Evolutionary conservation across 2,888 invertebrate species (phyloP).

Genomic region (Cordilura impudica): DNA sequence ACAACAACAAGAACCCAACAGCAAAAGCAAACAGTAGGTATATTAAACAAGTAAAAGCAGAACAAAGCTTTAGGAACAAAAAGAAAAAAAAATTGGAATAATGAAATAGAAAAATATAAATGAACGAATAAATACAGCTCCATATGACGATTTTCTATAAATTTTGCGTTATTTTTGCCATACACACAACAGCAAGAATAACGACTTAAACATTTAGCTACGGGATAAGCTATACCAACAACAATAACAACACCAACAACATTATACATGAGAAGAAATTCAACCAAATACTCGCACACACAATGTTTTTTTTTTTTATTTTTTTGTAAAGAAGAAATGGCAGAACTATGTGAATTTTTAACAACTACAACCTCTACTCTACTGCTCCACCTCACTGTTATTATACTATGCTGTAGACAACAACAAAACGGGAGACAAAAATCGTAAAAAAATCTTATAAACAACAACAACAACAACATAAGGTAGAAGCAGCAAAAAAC

Average conservation of each 20-base stretch:
- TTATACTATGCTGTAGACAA: constrained; percentile 44
- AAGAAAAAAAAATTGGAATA: constrained; percentile 9
- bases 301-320: constrained; percentile 9
- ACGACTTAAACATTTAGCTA: constrained; percentile 60
- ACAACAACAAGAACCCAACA: background rate
- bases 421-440: constrained; percentile 49
- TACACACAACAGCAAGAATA: constrained; percentile 40
- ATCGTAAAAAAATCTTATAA: constrained; percentile 40
- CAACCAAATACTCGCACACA: constrained; percentile 11
- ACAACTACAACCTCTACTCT: constrained; percentile 37
- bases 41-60: constrained; percentile 41
- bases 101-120: constrained; percentile 20
- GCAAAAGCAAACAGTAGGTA: constrained; percentile 29
- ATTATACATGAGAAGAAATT: constrained; percentile 11
- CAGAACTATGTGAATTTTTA: constrained; percentile 61
- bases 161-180: constrained; percentile 64
- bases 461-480: background rate
- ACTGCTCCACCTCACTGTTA: constrained; percentile 58
- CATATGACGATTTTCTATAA: constrained; percentile 69
- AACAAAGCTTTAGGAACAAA: background rate
- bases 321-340: constrained; percentile 50
- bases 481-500: constrained; percentile 56
- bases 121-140: constrained; percentile 53
- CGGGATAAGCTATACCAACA: constrained; percentile 51
- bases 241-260: constrained; percentile 14